Evolutionary conservation across 2,888 invertebrate species (phyloP).

Genomic region (Drosophila eohydei): DNA sequence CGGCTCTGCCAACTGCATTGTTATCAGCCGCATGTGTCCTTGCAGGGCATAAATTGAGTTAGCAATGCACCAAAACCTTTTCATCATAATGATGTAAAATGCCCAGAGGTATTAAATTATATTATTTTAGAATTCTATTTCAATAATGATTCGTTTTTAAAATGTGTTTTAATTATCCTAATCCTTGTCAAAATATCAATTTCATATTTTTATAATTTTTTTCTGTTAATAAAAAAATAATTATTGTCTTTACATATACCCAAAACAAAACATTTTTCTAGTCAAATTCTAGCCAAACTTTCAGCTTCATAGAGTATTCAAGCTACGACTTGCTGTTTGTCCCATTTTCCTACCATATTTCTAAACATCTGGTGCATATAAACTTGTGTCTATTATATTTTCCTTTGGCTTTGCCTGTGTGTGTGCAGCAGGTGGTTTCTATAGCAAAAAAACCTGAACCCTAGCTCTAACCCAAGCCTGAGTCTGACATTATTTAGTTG

Average conservation of each 20-base stretch:
- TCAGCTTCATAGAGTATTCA: constrained; percentile 28
- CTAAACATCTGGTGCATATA: constrained; percentile 55
- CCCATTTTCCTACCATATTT: constrained; percentile 24
- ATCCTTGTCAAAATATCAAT: too few species aligned
- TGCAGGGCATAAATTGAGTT: constrained; percentile 29
- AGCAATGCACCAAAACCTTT: constrained; percentile 10
- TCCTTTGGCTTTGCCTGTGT: constrained; percentile 26
- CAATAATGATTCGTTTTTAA: neutral
- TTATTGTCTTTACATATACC: neutral
- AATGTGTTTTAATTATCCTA: too few species aligned
- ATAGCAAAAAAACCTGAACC: constrained; percentile 29
- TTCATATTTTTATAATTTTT: neutral
- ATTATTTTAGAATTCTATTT: neutral
- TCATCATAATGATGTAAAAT: neutral
- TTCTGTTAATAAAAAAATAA: neutral
- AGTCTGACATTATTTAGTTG: constrained; percentile 37
- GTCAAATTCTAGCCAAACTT: neutral
- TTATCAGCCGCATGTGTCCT: constrained; percentile 39
- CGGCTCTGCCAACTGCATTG: constrained; percentile 62
- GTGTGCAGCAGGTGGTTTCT: constrained; percentile 75
- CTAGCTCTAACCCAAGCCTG: neutral
- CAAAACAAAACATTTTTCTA: neutral
- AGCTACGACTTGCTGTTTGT: neutral
- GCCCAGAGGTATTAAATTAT: neutral
- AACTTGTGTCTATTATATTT: constrained; percentile 41